Evolutionary conservation across 1,140 invertebrate genomes (phyloP).

Genomic region (Pentalonia nigronervosa): DNA sequence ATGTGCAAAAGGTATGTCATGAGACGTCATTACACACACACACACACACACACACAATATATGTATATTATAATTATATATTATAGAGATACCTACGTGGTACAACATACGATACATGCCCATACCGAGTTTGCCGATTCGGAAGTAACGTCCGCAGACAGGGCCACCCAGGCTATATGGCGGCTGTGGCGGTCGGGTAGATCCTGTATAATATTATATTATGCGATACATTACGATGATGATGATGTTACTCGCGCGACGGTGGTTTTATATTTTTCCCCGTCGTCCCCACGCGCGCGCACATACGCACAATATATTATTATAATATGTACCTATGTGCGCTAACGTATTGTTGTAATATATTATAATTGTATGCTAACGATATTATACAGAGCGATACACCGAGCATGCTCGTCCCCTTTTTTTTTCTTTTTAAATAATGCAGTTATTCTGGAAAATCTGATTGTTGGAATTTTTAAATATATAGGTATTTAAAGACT

Average conservation of each 20-base stretch:
- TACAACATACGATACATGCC: not conserved
- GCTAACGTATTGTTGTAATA: not conserved
- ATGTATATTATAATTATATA: too few relatives aligned
- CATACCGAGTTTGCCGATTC: constrained; percentile 34
- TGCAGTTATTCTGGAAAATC: not conserved
- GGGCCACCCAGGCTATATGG: constrained; percentile 46
- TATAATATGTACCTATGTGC: not conserved
- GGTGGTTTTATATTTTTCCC: not conserved
- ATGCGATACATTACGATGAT: not conserved
- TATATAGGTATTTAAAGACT: not conserved
- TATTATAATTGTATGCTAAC: not conserved
- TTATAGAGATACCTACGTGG: not conserved
- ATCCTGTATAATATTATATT: not conserved
- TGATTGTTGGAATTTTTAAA: not conserved
- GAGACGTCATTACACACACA: not conserved
- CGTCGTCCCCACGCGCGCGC: not conserved
- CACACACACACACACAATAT: too few relatives aligned
- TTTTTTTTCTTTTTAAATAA: not conserved
- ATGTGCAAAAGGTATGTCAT: not conserved
- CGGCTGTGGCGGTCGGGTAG: not conserved
- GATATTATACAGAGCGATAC: not conserved
- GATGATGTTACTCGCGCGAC: not conserved
- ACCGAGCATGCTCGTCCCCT: not conserved
- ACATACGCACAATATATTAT: not conserved
- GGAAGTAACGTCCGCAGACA: constrained; percentile 49